Percentiles rank a stretch among this genome's conserved stretches.
phyloP scores from a whole-genome alignment of 2,113 vertebrate genomes.

The Pontoporia blainvillei region DNA sequence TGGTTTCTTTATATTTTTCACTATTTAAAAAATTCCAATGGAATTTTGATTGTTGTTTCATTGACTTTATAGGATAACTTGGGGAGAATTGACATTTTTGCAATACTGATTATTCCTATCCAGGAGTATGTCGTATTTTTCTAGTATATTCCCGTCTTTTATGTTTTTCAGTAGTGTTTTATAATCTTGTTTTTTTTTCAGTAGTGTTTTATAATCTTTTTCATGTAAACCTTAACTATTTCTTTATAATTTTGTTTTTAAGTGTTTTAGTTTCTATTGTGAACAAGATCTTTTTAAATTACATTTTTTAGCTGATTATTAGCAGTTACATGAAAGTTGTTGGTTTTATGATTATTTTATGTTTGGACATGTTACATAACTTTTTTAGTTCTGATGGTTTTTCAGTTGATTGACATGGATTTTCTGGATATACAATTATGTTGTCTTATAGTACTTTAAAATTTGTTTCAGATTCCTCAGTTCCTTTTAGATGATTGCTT shows the following conservation, averaged over 20 bases:
- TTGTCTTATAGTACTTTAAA: conserved; percentile 1
- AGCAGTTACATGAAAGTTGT: not conserved
- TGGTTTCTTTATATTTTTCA: conserved; percentile 2
- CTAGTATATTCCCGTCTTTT: not conserved
- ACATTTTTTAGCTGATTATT: not conserved
- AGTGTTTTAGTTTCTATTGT: not conserved
- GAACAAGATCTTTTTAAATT: not conserved
- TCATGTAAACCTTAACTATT: not conserved
- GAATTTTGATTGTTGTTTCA: conserved; percentile 14
- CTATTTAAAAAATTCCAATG: not conserved
- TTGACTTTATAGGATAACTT: conserved; percentile 23
- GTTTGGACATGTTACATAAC: not conserved
- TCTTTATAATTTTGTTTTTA: not conserved
- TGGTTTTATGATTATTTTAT: conserved; percentile 5
- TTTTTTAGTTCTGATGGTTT: not conserved
- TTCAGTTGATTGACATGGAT: not conserved
- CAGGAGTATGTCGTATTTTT: not conserved
- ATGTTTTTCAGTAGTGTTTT: not conserved
- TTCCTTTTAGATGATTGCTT: conserved; percentile 93
- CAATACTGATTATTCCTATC: not conserved
- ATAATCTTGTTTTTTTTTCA: not conserved
- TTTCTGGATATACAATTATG: not conserved
- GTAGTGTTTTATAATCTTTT: not conserved
- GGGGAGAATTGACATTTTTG: not conserved
- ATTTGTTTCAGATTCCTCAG: conserved; percentile 91